Evolutionary conservation across 2,888 invertebrate species (phyloP), one percentile per base, ranked within the genome.

Genomic region (Sialis lutaria): DNA sequence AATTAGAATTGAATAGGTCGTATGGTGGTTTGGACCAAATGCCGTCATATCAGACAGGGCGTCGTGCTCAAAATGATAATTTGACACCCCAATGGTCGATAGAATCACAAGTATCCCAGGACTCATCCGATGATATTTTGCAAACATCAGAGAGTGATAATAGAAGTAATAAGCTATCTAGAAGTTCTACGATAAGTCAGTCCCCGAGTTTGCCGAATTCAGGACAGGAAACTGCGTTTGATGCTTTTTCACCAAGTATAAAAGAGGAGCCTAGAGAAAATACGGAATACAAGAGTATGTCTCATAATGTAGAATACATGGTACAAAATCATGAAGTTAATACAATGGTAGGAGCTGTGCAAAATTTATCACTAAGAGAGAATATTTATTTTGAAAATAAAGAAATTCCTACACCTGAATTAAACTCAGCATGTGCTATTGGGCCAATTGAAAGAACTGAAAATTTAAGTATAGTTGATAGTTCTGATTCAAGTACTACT

Each of bases 31-130:
- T 45, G 6, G 52, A 53, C 41, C 48, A 50, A 37, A 44, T 52
- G 45, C 40, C 50, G 12, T 22, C 42, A 39, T 45, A 48, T 12
- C 49, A 47, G 31, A 44, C 46, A n/a, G 22, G 46, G 9, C 57
- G 58, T 50, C 55, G 60, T 9, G 57, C 54, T 44, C 64, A 62
- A 54, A 50, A 57, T 32, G 64, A 66, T 9, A 53, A 53, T 48
- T 52, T 61, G 45, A 65, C 76, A 13, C 75, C 76, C 2, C 77
- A 77, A 54, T 77, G 77, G 77, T 77, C 77, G 5, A 74, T 73
- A 47, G 78, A 78, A 57, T 77, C 77, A 34, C 76, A 77, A 58
- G 70, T 75, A 63, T 77, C 76, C 7, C 75, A 77, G 57, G 77
- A 77, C 54, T 77, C 77, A 2, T 77, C 76, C 50, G 77, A 77